These are phyloP conservation scores for Okapia johnstoni DNA, from an alignment of 2,113 vertebrate species.

Conservation along the genomic window DNA sequence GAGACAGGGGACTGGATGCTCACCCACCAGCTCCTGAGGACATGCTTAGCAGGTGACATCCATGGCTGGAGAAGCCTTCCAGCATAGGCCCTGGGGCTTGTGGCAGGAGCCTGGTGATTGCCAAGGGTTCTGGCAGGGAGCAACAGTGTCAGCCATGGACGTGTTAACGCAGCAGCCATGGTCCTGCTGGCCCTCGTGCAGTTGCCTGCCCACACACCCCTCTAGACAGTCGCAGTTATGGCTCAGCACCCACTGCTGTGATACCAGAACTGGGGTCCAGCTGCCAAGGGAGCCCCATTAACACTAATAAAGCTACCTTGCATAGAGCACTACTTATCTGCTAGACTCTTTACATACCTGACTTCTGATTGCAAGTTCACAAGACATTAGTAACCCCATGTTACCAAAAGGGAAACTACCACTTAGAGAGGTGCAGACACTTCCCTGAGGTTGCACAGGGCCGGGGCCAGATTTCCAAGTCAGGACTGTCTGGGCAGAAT, in stretches of 20 bases:
- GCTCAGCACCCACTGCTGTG: background rate
- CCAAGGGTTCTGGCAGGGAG: too few relatives aligned
- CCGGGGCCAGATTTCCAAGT: background rate
- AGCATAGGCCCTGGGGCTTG: background rate
- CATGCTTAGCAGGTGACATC: background rate
- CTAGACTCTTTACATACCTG: background rate
- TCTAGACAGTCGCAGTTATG: background rate
- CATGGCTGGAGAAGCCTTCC: background rate
- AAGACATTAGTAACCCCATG: background rate
- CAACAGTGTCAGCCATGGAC: background rate
- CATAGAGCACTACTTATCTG: background rate
- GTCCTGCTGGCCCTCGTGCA: background rate
- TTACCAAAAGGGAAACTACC: background rate
- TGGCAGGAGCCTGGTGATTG: background rate
- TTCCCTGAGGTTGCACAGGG: background rate
- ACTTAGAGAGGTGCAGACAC: background rate
- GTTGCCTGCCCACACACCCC: accelerated
- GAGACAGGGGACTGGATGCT: background rate
- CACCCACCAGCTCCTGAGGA: background rate
- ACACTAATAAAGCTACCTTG: background rate
- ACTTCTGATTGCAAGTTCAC: background rate
- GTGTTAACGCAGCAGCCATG: background rate
- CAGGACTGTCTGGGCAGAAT: background rate
- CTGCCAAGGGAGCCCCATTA: too few relatives aligned
- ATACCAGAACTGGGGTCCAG: background rate